A percentile compares a stretch with the other conserved stretches of the same genome.
phyloP scores from a whole-genome alignment of 30 jellyfish, hydroid and myxozoan genomes.

The Hydra vulgaris region DNA sequence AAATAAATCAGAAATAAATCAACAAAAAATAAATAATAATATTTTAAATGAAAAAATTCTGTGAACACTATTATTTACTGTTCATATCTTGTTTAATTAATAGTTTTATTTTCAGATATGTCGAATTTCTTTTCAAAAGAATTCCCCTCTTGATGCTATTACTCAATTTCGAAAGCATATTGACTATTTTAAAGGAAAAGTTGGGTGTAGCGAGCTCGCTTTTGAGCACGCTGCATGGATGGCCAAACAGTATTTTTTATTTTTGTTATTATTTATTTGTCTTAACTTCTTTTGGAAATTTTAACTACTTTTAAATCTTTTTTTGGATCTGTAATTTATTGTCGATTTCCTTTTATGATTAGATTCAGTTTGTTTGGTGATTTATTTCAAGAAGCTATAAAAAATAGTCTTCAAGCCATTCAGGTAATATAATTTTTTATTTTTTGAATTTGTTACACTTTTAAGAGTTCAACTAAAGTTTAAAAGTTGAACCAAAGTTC shows the following conservation, averaged over 20 bases:
- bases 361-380: slow-evolving; percentile 77
- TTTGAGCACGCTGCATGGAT: slow-evolving; percentile 92
- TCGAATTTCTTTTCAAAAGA: slow-evolving; percentile 51
- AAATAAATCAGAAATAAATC: no score
- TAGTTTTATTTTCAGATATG: slow-evolving; percentile 44
- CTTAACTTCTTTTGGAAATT: neutral
- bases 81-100: no score
- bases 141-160: slow-evolving; percentile 90
- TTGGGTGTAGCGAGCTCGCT: slow-evolving; percentile 48
- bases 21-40: no score
- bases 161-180: slow-evolving; percentile 82
- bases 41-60: no score
- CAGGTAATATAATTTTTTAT: slow-evolving; percentile 42
- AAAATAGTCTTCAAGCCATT: slow-evolving; percentile 73
- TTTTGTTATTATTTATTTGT: no score
- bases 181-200: slow-evolving; percentile 60
- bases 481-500: no score
- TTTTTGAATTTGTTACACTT: no score
- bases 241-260: slow-evolving; percentile 73
- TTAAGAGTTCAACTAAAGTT: no score
- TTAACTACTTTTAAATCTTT: neutral
- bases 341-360: neutral
- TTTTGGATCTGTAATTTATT: no score
- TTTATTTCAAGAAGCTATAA: slow-evolving; percentile 74
- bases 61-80: no score